phyloP scores from a whole-genome alignment of 2,797 vertebrate genomes.

The Carcharodon carcharias region DNA sequence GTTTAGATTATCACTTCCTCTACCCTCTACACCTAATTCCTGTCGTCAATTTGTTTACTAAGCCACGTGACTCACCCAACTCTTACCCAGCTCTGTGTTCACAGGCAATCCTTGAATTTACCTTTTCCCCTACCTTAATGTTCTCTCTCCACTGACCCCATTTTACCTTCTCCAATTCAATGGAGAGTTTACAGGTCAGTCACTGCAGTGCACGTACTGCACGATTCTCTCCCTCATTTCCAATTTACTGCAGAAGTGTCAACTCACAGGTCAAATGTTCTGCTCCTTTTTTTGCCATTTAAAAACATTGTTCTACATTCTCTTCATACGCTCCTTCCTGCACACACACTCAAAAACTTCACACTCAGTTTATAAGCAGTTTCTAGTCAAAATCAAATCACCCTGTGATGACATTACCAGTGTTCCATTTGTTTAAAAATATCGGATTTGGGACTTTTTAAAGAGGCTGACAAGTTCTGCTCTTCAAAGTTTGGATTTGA shows the following conservation, averaged over 20 bases:
- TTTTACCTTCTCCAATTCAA: no score
- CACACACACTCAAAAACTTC: not conserved
- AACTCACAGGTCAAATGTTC: not conserved
- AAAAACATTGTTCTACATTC: not conserved
- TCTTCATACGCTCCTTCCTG: not conserved
- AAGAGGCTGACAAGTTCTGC: not conserved
- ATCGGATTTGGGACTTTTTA: not conserved
- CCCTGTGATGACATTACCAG: not conserved
- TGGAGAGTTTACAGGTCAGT: not conserved
- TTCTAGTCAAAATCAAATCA: not conserved
- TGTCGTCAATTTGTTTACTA: no score
- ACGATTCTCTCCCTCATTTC: not conserved
- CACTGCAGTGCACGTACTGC: not conserved
- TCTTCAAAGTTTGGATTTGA: not conserved
- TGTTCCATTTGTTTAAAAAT: not conserved
- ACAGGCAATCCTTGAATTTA: no score
- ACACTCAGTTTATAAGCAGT: not conserved
- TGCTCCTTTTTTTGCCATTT: not conserved
- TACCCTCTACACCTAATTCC: no score
- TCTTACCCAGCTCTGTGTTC: no score
- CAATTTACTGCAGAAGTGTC: not conserved
- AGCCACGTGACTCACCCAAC: no score
- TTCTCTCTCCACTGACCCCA: no score
- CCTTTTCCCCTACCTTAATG: no score
- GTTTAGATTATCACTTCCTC: no score